Percentiles rank a stretch among this genome's conserved stretches.
phyloP scores from a whole-genome alignment of 2,797 vertebrate genomes.

The Oreortyx pictus region DNA sequence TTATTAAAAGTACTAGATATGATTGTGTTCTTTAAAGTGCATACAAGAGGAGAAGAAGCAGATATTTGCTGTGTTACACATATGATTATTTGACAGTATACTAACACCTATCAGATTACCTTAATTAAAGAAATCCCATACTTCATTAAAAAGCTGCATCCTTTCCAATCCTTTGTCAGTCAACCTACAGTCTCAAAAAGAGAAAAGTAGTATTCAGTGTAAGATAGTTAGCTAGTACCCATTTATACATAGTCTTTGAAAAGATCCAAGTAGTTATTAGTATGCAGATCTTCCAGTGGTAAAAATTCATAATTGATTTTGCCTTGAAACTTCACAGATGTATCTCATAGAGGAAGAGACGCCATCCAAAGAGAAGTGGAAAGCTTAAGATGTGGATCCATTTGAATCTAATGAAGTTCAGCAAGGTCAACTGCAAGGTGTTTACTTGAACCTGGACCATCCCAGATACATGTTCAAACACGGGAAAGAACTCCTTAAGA shows the following conservation, averaged over 20 bases:
- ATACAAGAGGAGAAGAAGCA: neutral
- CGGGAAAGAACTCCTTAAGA: too few species aligned
- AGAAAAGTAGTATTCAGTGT: neutral
- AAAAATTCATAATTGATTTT: too few species aligned
- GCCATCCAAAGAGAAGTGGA: too few species aligned
- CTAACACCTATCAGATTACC: neutral
- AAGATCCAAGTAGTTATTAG: neutral
- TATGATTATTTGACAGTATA: neutral
- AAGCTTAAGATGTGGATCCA: too few species aligned
- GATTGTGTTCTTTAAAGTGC: neutral
- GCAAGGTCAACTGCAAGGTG: too few species aligned
- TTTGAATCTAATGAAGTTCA: too few species aligned
- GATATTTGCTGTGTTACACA: neutral
- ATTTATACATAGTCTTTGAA: neutral
- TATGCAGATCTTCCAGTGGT: too few species aligned
- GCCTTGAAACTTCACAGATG: too few species aligned
- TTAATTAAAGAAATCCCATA: neutral
- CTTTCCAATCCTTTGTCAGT: neutral
- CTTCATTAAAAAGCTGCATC: neutral
- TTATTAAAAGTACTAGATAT: neutral
- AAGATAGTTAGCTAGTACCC: neutral
- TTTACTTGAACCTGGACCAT: too few species aligned
- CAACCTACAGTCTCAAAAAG: neutral
- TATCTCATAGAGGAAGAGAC: too few species aligned
- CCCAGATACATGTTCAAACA: too few species aligned